phyloP scores from a whole-genome alignment of 1,140 invertebrate genomes.

The Pollicipes pollicipes region DNA sequence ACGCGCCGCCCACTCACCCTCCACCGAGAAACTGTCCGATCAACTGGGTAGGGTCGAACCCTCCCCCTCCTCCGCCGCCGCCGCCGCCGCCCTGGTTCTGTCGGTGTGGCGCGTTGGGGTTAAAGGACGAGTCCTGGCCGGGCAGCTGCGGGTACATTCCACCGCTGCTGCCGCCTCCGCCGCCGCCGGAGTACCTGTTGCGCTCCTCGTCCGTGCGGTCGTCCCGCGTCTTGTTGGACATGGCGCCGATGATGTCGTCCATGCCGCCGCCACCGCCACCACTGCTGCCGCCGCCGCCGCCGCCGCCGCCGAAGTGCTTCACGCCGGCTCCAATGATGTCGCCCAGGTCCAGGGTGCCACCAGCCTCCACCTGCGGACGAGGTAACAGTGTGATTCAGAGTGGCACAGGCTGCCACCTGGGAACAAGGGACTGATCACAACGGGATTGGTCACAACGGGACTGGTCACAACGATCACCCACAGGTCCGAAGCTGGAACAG shows the following conservation, averaged over 20 bases:
- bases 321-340: constrained; percentile 1
- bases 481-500: too few species aligned
- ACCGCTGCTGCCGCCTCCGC: too few species aligned
- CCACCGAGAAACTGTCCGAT: background rate
- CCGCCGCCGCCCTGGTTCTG: background rate
- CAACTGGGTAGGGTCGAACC: background rate
- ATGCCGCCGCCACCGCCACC: background rate
- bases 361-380: background rate
- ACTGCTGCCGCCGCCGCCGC: too few species aligned
- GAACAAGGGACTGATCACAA: too few species aligned
- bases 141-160: background rate
- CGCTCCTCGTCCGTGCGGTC: background rate
- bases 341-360: background rate
- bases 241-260: constrained; percentile 1
- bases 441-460: too few species aligned
- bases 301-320: background rate
- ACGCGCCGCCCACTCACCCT: too few species aligned
- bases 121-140: background rate
- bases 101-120: background rate
- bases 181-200: background rate
- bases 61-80: too few species aligned
- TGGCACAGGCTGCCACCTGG: too few species aligned
- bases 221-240: background rate
- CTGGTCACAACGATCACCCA: too few species aligned
- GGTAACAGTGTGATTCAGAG: too few species aligned